Conservation (phyloP, 2,888 invertebrate species). For the Leucophora obtusa region DNA sequence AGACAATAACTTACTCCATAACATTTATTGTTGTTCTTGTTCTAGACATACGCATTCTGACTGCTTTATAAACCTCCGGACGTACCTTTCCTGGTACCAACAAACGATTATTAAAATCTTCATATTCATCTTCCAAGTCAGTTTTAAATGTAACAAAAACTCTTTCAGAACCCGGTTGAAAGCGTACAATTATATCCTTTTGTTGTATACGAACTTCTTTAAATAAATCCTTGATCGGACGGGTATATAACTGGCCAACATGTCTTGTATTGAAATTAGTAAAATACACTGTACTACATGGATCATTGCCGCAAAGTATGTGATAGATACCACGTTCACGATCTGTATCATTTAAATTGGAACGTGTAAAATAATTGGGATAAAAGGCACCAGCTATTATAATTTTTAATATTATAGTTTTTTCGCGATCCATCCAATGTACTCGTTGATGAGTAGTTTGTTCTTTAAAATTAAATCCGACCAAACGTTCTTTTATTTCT, state of each 20-base stretch:
- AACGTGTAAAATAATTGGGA: conserved; percentile 90
- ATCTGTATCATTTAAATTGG: conserved; percentile 79
- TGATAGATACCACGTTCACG: conserved; percentile 85
- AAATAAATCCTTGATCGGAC: conserved; percentile 82
- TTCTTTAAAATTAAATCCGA: conserved; percentile 81
- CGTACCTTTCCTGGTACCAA: conserved; percentile 82
- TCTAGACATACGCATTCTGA: conserved; percentile 83
- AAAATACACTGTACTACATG: conserved; percentile 86
- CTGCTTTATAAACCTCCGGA: conserved; percentile 85
- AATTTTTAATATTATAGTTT: conserved; percentile 84
- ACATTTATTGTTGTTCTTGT: conserved; percentile 68
- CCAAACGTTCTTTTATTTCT: conserved; percentile 84
- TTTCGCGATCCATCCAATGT: conserved; percentile 80
- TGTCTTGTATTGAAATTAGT: conserved; percentile 82
- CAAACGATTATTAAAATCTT: conserved; percentile 69
- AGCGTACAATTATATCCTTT: conserved; percentile 76
- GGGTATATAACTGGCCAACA: conserved; percentile 85
- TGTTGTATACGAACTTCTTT: conserved; percentile 77
- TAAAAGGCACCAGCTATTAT: conserved; percentile 86
- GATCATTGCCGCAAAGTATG: conserved; percentile 85
- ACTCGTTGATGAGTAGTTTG: conserved; percentile 78
- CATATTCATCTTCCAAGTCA: conserved; percentile 68
- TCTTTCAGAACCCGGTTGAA: conserved; percentile 80
- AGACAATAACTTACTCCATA: conserved; percentile 73
- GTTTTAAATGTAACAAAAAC: conserved; percentile 84